Evolutionary conservation across 92 coral and sea anemone genomes (phyloP).

Genomic region (Chrysogorgia sp.): DNA sequence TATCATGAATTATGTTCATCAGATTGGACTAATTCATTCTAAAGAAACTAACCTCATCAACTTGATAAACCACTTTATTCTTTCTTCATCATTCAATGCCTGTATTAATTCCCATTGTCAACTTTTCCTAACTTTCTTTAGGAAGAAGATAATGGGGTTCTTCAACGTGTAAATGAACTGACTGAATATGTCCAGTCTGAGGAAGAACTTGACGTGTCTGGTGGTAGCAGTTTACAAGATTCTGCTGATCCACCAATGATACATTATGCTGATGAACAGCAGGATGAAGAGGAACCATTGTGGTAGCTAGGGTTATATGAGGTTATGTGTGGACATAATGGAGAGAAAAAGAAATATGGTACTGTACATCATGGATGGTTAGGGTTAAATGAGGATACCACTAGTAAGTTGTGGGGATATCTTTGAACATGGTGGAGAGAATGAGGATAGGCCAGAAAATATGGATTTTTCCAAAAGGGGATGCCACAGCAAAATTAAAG

Average conservation of each 20-base stretch:
- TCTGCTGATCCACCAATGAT: slow-evolving; percentile 37
- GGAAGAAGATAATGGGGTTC: slow-evolving; percentile 15
- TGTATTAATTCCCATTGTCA: background rate
- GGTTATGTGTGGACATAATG: background rate
- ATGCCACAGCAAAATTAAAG: too few relatives aligned
- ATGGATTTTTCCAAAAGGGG: too few relatives aligned
- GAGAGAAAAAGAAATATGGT: too few relatives aligned
- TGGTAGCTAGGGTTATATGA: slow-evolving; percentile 11
- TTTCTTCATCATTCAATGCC: background rate
- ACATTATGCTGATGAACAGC: slow-evolving; percentile 24
- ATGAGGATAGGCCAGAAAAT: too few relatives aligned
- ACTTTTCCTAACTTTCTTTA: background rate
- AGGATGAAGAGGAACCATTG: slow-evolving; percentile 13
- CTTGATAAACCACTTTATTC: too few relatives aligned
- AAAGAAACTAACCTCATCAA: too few relatives aligned
- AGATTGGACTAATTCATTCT: too few relatives aligned
- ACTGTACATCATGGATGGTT: too few relatives aligned
- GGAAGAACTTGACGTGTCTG: slow-evolving; percentile 25
- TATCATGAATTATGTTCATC: too few relatives aligned
- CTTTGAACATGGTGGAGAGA: too few relatives aligned
- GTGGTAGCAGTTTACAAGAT: slow-evolving; percentile 23
- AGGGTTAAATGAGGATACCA: too few relatives aligned
- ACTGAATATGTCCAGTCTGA: slow-evolving; percentile 23
- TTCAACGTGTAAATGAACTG: background rate
- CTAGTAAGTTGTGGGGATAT: too few relatives aligned